Conservation (phyloP, 2,797 vertebrate species). For the Anomalospiza imberbis region DNA sequence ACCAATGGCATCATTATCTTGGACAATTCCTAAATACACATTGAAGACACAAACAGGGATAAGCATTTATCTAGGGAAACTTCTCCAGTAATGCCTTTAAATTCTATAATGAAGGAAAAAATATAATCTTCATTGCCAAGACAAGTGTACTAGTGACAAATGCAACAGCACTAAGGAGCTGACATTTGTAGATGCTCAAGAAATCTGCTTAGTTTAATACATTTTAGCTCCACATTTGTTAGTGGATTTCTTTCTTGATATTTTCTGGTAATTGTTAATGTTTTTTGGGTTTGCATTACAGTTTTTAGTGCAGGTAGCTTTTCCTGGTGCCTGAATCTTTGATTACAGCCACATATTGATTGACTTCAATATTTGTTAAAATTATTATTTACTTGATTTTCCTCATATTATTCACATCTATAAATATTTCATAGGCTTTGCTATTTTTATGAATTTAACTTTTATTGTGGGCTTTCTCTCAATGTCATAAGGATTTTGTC, state of each 20-base stretch:
- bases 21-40: background rate
- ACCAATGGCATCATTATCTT: background rate
- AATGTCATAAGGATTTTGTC: constrained; percentile 39
- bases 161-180: background rate
- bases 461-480: constrained; percentile 7
- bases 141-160: constrained; percentile 24
- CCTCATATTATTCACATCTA: background rate
- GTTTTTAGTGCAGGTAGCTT: constrained; percentile 4
- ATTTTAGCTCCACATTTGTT: constrained; percentile 12
- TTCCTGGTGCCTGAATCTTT: constrained; percentile 4
- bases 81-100: constrained; percentile 24
- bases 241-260: constrained; percentile 10
- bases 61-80: constrained; percentile 34
- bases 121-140: constrained; percentile 6
- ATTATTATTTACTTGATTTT: background rate
- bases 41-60: constrained; percentile 15
- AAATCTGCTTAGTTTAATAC: background rate
- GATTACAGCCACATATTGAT: background rate
- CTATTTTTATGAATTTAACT: background rate
- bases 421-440: constrained; percentile 36
- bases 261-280: constrained; percentile 22
- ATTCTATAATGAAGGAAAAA: constrained; percentile 50
- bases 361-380: constrained; percentile 5
- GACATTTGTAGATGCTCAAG: background rate
- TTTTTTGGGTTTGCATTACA: background rate